Conservation (phyloP, 2,888 invertebrate genomes). For the Melanargia galathea region DNA sequence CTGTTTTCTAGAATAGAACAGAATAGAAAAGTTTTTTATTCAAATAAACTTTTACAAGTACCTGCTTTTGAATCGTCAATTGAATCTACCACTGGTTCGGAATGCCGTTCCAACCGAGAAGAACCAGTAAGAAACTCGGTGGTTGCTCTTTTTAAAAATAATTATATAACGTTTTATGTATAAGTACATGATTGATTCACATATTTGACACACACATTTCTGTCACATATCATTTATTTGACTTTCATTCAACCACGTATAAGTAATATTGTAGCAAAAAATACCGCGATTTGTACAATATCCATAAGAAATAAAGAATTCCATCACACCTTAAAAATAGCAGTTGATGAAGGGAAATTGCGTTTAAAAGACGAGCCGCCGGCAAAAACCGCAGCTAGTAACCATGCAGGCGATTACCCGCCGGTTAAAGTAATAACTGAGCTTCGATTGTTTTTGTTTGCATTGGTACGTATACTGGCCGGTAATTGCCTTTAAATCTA, state of each 20-base stretch:
- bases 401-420: constrained; percentile 45
- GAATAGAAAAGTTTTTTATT: no score
- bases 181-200: no score
- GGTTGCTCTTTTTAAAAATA: no score
- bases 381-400: constrained; percentile 57
- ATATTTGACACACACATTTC: no score
- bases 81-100: no score
- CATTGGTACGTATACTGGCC: constrained; percentile 13
- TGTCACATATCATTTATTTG: neutral
- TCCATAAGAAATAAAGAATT: constrained; percentile 35
- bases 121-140: no score
- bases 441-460: constrained; percentile 49
- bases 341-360: constrained; percentile 58
- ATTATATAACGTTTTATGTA: no score
- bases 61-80: no score
- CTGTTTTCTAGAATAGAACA: no score
- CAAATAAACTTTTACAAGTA: no score
- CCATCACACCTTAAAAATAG: constrained; percentile 42
- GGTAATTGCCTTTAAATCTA: constrained; percentile 23
- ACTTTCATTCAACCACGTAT: neutral
- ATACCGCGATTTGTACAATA: neutral
- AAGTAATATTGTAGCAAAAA: neutral
- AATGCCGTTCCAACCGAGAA: no score
- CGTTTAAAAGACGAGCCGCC: constrained; percentile 55
- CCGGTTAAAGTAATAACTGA: constrained; percentile 56